A percentile compares a stretch with the other conserved stretches of the same genome.
These are phyloP conservation scores for Diachasma alloeum DNA, from an alignment of 1,140 invertebrate species.

Conservation along the genomic window DNA sequence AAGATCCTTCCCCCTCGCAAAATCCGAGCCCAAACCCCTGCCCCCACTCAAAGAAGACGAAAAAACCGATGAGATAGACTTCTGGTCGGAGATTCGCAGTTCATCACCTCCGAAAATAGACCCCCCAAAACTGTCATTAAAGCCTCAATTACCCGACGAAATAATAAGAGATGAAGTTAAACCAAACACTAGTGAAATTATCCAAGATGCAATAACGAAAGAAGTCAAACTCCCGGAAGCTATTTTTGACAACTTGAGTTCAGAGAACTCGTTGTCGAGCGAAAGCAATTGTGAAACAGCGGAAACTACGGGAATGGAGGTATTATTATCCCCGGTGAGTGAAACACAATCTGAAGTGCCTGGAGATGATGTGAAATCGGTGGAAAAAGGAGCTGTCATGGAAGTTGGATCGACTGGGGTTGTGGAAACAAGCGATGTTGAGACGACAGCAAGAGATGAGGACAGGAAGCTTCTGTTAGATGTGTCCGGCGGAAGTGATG, in stretches of 20 bases:
- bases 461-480: not conserved
- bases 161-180: slow-evolving; percentile 20
- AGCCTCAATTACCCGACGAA: not conserved
- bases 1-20: not conserved
- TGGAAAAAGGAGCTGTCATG: not conserved
- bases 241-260: slow-evolving; percentile 32
- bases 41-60: not conserved
- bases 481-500: not conserved
- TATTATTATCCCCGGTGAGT: not conserved
- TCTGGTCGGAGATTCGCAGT: slow-evolving; percentile 60
- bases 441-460: not conserved
- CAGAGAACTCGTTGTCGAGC: slow-evolving; percentile 10
- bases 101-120: slow-evolving; percentile 40
- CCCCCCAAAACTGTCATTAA: slow-evolving; percentile 7
- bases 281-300: not conserved
- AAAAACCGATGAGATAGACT: slow-evolving; percentile 51
- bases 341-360: not conserved
- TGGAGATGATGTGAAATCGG: not conserved
- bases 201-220: slow-evolving; percentile 5
- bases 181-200: not conserved
- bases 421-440: not conserved
- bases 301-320: not conserved
- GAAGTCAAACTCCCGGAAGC: slow-evolving; percentile 20
- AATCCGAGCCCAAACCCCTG: not conserved
- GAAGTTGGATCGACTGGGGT: not conserved